Conservation (phyloP, 2,888 invertebrate genomes). For the Molanna angustata region DNA sequence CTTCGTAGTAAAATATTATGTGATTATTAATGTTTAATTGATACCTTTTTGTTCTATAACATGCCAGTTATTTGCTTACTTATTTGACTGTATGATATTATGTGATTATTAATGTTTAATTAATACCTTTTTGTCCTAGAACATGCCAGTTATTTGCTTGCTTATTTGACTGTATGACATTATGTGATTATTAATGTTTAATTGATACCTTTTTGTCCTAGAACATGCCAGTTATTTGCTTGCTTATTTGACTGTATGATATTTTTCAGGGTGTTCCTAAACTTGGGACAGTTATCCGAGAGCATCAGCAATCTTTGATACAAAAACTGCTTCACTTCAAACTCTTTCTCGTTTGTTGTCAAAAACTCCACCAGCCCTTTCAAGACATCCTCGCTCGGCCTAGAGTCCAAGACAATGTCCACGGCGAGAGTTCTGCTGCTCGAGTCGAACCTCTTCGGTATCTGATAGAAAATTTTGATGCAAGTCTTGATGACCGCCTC, state of each 20-base stretch:
- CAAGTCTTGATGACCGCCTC: slow-evolving; percentile 47
- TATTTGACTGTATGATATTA: no score
- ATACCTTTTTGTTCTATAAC: slow-evolving; percentile 61
- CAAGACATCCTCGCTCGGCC: slow-evolving; percentile 55
- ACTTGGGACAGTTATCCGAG: slow-evolving; percentile 49
- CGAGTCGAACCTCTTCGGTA: slow-evolving; percentile 60
- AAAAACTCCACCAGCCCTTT: slow-evolving; percentile 52
- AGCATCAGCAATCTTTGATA: slow-evolving; percentile 61
- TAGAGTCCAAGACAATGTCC: slow-evolving; percentile 64
- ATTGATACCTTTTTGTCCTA: slow-evolving; percentile 59
- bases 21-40: no score
- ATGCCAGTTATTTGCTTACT: slow-evolving; percentile 64
- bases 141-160: slow-evolving; percentile 66
- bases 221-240: slow-evolving; percentile 66
- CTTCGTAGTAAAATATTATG: no score
- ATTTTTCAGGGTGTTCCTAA: slow-evolving; percentile 41
- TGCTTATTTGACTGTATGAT: slow-evolving; percentile 45
- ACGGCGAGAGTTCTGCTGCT: slow-evolving; percentile 67
- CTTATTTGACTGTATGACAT: slow-evolving; percentile 43
- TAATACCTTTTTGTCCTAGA: slow-evolving; percentile 58
- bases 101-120: no score
- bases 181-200: no score
- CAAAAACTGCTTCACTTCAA: slow-evolving; percentile 65
- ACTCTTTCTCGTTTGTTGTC: slow-evolving; percentile 51
- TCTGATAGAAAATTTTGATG: slow-evolving; percentile 59